Evolutionary conservation across 2,888 invertebrate species (phyloP).

Genomic region (Orthonevra nobilis): DNA sequence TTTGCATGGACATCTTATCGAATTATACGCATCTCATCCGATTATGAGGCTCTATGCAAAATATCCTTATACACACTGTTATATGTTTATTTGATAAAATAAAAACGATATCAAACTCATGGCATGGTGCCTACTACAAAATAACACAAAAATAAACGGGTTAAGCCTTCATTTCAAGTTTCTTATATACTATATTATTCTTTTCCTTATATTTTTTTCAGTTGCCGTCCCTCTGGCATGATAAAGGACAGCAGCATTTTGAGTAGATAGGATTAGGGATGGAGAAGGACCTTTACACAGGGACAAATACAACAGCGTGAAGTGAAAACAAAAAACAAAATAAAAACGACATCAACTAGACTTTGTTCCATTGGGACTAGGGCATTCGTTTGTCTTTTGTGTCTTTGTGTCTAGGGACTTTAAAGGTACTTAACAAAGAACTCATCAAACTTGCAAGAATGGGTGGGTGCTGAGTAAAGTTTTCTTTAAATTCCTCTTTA

Average conservation of each 20-base stretch:
- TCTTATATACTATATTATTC: conserved; percentile 12
- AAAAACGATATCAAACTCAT: background rate
- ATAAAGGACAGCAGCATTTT: conserved; percentile 10
- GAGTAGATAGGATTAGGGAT: conserved; percentile 13
- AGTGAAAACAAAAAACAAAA: background rate
- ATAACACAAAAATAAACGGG: no score
- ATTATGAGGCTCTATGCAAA: conserved; percentile 40
- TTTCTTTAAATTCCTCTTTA: conserved; percentile 24
- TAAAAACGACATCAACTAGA: conserved; percentile 46
- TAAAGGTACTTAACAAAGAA: conserved; percentile 60
- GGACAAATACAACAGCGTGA: background rate
- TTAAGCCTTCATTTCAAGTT: conserved; percentile 53
- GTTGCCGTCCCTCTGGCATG: conserved; percentile 11
- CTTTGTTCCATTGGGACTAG: conserved; percentile 53
- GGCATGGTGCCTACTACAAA: conserved; percentile 30
- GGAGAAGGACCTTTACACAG: background rate
- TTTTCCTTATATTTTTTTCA: conserved; percentile 23
- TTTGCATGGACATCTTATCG: conserved; percentile 60
- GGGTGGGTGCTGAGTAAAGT: conserved; percentile 20
- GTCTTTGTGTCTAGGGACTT: conserved; percentile 58
- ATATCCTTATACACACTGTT: conserved; percentile 3
- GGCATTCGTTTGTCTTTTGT: conserved; percentile 52
- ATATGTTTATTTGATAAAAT: conserved; percentile 39
- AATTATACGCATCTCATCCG: conserved; percentile 50
- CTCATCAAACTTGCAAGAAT: conserved; percentile 41